Evolutionary conservation across 2,113 vertebrate species (phyloP), one percentile per base, ranked within the genome.

Genomic region (Suricata suricatta): DNA sequence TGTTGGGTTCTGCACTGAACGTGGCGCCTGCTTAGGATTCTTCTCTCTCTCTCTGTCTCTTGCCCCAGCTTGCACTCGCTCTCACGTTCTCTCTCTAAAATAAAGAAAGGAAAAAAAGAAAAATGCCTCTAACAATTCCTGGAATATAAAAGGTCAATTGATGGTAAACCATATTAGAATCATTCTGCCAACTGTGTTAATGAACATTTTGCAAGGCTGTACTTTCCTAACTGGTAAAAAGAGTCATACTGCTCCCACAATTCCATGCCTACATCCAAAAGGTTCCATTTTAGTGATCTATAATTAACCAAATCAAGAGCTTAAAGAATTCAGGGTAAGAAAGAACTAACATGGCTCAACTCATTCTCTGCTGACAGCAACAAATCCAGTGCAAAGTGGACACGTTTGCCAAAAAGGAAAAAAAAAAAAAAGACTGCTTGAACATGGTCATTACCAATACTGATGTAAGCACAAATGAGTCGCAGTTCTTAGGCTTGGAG

Each of bases 301-400:
- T 97, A 98, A 97, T 98, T 97, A 98, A 97, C 92, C 64, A 94
- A 94, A 96, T 96, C 93, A 96, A 97, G 79, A 89, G 96, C 92
- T 98, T 96, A 96, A 97, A 96, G 96, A 97, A 97, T 95, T 96
- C 92, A 95, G 87, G 94, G 69, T 96, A 97, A 98, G 97, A 95
- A 97, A 91, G 88, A 7, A 6, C 81, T 93, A 96, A 97, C 89
- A 88, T 85, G 90, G 97, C 96, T 94, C 91, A 95, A 97, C 88
- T 93, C 93, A 98, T 92, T 94, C 92, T 98, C 63, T 92, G 92
- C 88, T 95, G 85, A 95, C 88, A 72, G 87, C 83, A 97, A 81
- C 86, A 94, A 96, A 96, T 90, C 71, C 93, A 97, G 66, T 35
- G 29, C 54, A 95, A 96, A 57, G 68, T 57, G 33, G 66, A 25